Evolutionary conservation across 2,888 invertebrate genomes (phyloP).

Genomic region (Lochmaea capreae): DNA sequence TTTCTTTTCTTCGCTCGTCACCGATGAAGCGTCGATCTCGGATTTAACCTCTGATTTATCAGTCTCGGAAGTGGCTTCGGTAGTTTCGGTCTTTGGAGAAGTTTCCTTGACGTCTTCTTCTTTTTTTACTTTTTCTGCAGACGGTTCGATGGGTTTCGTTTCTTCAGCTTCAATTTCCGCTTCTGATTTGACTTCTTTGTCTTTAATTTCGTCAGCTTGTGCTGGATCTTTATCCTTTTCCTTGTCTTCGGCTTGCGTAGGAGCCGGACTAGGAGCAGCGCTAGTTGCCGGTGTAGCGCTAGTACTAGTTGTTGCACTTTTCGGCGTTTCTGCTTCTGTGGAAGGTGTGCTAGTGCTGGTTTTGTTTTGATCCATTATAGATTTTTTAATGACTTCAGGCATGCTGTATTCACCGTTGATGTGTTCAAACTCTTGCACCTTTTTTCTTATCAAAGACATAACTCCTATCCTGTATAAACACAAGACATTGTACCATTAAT

Average conservation of each 20-base stretch:
- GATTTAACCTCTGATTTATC: slow-evolving; percentile 65
- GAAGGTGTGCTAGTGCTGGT: slow-evolving; percentile 63
- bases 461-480: slow-evolving; percentile 85
- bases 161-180: slow-evolving; percentile 35
- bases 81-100: slow-evolving; percentile 22
- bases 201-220: slow-evolving; percentile 52
- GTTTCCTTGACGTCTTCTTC: slow-evolving; percentile 29
- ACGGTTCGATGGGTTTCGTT: slow-evolving; percentile 18
- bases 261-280: slow-evolving; percentile 81
- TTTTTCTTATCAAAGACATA: slow-evolving; percentile 98
- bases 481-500: no score
- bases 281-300: slow-evolving; percentile 76
- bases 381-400: slow-evolving; percentile 89
- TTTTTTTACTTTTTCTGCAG: slow-evolving; percentile 55
- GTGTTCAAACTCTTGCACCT: slow-evolving; percentile 98
- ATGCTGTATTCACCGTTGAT: slow-evolving; percentile 98
- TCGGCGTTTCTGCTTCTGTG: slow-evolving; percentile 64
- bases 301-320: slow-evolving; percentile 71
- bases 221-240: slow-evolving; percentile 56
- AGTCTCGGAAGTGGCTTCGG: slow-evolving; percentile 53
- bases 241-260: slow-evolving; percentile 64
- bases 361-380: slow-evolving; percentile 76
- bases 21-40: slow-evolving; percentile 47
- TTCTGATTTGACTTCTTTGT: slow-evolving; percentile 43
- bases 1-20: slow-evolving; percentile 27